Conservation (phyloP, 2,797 vertebrate species). For the Rhinatrema bivittatum region DNA sequence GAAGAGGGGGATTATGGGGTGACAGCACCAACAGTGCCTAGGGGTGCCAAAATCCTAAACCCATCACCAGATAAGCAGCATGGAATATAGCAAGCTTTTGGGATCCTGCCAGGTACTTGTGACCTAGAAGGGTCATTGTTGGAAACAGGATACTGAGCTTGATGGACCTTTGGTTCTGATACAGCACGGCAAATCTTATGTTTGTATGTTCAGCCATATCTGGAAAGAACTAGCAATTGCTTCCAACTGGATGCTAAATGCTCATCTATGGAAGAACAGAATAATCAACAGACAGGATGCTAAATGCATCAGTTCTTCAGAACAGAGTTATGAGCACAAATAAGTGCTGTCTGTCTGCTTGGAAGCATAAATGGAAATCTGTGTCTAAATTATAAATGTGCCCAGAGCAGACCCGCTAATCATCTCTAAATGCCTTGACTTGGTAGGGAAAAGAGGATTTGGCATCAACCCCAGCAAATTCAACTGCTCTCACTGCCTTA, state of each 20-base stretch:
- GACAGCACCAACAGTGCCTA: too few relatives aligned
- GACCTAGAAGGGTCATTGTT: too few relatives aligned
- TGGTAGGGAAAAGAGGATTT: background rate
- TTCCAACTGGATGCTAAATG: conserved; percentile 7
- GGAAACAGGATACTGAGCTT: too few relatives aligned
- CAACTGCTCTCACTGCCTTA: conserved; percentile 1
- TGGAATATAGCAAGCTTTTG: too few relatives aligned
- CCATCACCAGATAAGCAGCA: too few relatives aligned
- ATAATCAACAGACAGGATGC: conserved; percentile 3
- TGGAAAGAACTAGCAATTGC: background rate
- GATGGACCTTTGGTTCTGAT: too few relatives aligned
- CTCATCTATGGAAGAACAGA: conserved; percentile 3
- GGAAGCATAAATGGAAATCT: conserved; percentile 17
- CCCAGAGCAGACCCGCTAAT: conserved; percentile 8
- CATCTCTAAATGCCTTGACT: conserved; percentile 11
- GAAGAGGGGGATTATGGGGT: too few relatives aligned
- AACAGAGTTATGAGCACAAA: background rate
- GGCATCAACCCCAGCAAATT: conserved; percentile 17
- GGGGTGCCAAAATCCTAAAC: too few relatives aligned
- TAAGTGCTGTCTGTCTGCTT: conserved; percentile 4
- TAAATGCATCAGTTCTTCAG: conserved; percentile 5
- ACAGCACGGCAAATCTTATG: too few relatives aligned
- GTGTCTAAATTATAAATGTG: conserved; percentile 12
- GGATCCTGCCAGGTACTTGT: too few relatives aligned
- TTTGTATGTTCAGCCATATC: too few relatives aligned